Evolutionary conservation across 2,888 invertebrate species (phyloP).

Genomic region (Amiota minor): DNA sequence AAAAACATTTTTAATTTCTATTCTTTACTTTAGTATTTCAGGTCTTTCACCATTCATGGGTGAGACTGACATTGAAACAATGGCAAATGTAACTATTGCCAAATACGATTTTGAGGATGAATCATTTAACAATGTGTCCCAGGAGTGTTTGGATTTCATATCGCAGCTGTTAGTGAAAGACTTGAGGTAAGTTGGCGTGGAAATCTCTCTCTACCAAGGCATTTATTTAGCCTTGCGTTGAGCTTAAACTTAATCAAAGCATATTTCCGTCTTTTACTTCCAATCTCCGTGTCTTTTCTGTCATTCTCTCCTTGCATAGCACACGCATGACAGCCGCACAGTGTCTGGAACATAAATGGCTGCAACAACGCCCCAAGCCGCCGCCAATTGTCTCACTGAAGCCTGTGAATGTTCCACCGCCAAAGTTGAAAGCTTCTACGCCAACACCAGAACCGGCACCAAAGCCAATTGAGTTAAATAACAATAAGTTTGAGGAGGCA

Average conservation of each 20-base stretch:
- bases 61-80: slow-evolving; percentile 96
- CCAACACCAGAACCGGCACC: slow-evolving; percentile 57
- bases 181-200: slow-evolving; percentile 82
- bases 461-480: slow-evolving; percentile 36
- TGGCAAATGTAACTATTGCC: slow-evolving; percentile 98
- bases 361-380: slow-evolving; percentile 76
- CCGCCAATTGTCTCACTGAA: slow-evolving; percentile 64
- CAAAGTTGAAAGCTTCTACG: slow-evolving; percentile 67
- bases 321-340: slow-evolving; percentile 87
- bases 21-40: slow-evolving; percentile 80
- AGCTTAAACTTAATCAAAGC: slow-evolving; percentile 42
- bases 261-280: slow-evolving; percentile 37
- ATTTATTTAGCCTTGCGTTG: slow-evolving; percentile 50
- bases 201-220: not conserved
- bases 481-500: slow-evolving; percentile 18
- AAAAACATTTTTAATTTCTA: slow-evolving; percentile 62
- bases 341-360: slow-evolving; percentile 91
- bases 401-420: slow-evolving; percentile 61
- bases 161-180: slow-evolving; percentile 92
- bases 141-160: slow-evolving; percentile 97
- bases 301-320: slow-evolving; percentile 75
- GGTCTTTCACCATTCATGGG: slow-evolving; percentile 99
- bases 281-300: slow-evolving; percentile 28
- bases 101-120: slow-evolving; percentile 99
- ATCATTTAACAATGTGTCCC: slow-evolving; percentile 94